phyloP scores from a whole-genome alignment of 2,888 invertebrate species.

The Pachycephus smyrnensis region DNA sequence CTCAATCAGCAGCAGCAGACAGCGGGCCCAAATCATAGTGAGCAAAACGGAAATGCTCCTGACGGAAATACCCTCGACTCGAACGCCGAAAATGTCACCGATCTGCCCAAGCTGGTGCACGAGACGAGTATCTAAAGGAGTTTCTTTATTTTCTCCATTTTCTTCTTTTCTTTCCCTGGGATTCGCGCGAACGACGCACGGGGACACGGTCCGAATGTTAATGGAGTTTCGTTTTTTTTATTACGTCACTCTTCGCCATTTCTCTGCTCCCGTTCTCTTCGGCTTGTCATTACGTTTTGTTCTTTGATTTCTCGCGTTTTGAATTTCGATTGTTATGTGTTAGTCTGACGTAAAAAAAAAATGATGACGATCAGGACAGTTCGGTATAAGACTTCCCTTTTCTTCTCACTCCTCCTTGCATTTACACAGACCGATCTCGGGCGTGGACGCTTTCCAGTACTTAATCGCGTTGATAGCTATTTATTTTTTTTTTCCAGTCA shows the following conservation, averaged over 20 bases:
- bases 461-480: background rate
- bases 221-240: background rate
- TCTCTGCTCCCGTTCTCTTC: constrained; percentile 9
- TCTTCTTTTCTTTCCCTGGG: background rate
- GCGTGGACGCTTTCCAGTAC: background rate
- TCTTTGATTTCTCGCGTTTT: background rate
- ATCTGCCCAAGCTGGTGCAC: constrained; percentile 76
- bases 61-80: constrained; percentile 54
- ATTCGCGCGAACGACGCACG: background rate
- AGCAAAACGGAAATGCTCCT: constrained; percentile 52
- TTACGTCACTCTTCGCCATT: constrained; percentile 15
- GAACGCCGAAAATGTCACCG: constrained; percentile 68
- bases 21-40: constrained; percentile 49
- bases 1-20: constrained; percentile 43
- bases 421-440: background rate
- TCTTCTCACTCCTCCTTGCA: constrained; percentile 11
- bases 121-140: constrained; percentile 76
- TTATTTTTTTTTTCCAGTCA: background rate
- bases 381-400: too few species aligned
- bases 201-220: background rate
- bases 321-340: too few species aligned
- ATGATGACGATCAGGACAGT: too few species aligned
- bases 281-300: background rate
- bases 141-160: constrained; percentile 22
- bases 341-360: too few species aligned